A percentile compares a stretch with the other conserved stretches of the same genome.
These are phyloP conservation scores for Manduca sexta DNA, from an alignment of 1,140 invertebrate species.

Conservation along the genomic window DNA sequence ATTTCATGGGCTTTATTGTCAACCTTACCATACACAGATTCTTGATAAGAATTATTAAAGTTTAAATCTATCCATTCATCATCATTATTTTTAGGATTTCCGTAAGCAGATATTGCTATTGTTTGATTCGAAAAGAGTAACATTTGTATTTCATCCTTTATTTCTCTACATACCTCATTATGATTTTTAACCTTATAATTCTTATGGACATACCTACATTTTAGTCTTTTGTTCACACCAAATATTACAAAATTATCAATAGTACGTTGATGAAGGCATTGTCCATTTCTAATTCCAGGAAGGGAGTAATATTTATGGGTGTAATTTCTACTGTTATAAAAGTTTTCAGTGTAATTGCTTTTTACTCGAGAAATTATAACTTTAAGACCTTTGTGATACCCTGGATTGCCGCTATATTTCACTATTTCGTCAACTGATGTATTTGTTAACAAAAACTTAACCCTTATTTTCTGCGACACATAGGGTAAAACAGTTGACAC, in stretches of 20 bases:
- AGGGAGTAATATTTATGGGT: conserved; percentile 21
- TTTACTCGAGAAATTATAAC: conserved; percentile 37
- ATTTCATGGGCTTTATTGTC: conserved; percentile 26
- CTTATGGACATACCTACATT: conserved; percentile 33
- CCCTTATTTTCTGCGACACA: conserved; percentile 39
- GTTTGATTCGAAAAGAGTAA: conserved; percentile 25
- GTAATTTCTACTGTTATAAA: conserved; percentile 31
- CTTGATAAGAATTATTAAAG: conserved; percentile 9
- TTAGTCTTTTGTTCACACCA: conserved; percentile 42
- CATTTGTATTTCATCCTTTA: conserved; percentile 35
- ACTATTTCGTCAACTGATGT: conserved; percentile 30
- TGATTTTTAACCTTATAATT: conserved; percentile 19
- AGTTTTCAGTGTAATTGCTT: conserved; percentile 42
- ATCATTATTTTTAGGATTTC: conserved; percentile 39
- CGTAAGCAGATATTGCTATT: conserved; percentile 40
- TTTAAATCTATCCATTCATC: conserved; percentile 36
- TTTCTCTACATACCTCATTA: conserved; percentile 30
- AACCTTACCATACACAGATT: conserved; percentile 32
- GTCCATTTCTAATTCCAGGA: conserved; percentile 38
- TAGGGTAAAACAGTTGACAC: conserved; percentile 22
- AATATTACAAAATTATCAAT: conserved; percentile 38
- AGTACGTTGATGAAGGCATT: conserved; percentile 31
- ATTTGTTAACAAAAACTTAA: conserved; percentile 46
- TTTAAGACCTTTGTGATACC: conserved; percentile 40
- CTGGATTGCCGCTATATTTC: conserved; percentile 49